Base-by-base conservation (phyloP, 2,113 vertebrate species). In the Glaucidium brasilianum region DNA sequence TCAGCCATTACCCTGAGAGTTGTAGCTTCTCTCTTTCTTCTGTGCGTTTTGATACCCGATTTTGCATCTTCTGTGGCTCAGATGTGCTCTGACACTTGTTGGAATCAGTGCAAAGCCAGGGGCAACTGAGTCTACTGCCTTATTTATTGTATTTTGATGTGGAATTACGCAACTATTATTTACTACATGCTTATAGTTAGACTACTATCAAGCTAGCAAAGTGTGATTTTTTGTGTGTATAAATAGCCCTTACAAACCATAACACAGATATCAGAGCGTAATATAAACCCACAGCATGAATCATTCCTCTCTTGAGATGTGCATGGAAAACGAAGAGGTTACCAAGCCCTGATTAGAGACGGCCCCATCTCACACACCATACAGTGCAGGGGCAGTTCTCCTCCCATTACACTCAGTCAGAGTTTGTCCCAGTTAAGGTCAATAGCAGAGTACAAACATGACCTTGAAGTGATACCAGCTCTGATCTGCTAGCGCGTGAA, bases 101-200 rank as follows among this genome's bases (percentile, higher is more conserved):
- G 37, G 83, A 87, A 79, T 85, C 67, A 71, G 39, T 35, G 49
- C 67, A 96, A 95, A 96, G 25, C 85, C 72, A 81, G 66, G 20
- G 59, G 74, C 77, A 91, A 78, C 25, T n/a, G 15, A 85, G 52
- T 35, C 59, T 75, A 11, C 39, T 64, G 64, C 81, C 88, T 94
- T 96, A 90, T 93, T 97, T 96, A 94, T 95, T 96, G 73, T 81
- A 96, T 93, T 96, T 94, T 85, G 71, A 92, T 93, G 93, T 92
- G 92, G 88, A 94, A 97, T 97, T 97, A 97, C 82, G 94, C 96
- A 97, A 97, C 91, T 96, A 95, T 94, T 98, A 97, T 98, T 98
- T 98, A 97, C 97, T 96, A 97, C 94, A 91, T 4, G 18, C 74
- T 90, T 85, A 68, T 90, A 93, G 85, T 95, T 97, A 98, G 97